Base-by-base conservation (phyloP, 2,888 invertebrate species). In the Cepaea hortensis region DNA sequence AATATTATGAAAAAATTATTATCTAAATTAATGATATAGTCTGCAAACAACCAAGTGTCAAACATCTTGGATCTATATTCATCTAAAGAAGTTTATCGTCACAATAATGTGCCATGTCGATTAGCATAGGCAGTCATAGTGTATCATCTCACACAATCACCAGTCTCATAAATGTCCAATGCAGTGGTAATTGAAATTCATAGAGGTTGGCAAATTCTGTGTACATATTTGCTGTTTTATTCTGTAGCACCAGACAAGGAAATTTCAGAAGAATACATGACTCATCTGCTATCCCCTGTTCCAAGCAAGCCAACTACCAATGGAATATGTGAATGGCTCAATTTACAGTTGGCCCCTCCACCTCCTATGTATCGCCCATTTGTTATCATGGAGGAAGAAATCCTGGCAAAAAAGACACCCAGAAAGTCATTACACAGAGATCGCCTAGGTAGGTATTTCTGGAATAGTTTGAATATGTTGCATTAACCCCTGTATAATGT, bases 311-410 rank as follows among this genome's bases (percentile, higher is more conserved):
- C 91, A 76, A 91, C 93, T 79, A 89, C 89, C 3, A 87, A 88
- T n/a, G 93, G 93, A 1, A 75, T 82, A 3, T 91, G 90, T 88
- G 89, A 90, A 80, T 93, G 91, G 91, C 79, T 82, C 13, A 90
- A 91, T 73, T 90, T 93, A 11, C 89, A 90, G 70, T 90, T 93
- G 48, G 91, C 92, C 35, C 91, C 91, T 9, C 91, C 93, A 0
- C 93, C 93, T 73, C 92, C 93, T 7, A 90, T 92, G 89, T 93
- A 93, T 88, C 90, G 93, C 68, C 92, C 93, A 15, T 93, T 92
- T 89, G 90, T 91, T n/a, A 90, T 91, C 20, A 88, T 92, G 86
- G 93, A 93, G 50, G 87, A 88, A 85, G 92, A 91, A 84, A 91
- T 79, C 87, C 82, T 88, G 87, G 70, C 87, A 77, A 88, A 90